Conservation (phyloP, 2,888 invertebrate genomes). For the Prosapia bicincta region DNA sequence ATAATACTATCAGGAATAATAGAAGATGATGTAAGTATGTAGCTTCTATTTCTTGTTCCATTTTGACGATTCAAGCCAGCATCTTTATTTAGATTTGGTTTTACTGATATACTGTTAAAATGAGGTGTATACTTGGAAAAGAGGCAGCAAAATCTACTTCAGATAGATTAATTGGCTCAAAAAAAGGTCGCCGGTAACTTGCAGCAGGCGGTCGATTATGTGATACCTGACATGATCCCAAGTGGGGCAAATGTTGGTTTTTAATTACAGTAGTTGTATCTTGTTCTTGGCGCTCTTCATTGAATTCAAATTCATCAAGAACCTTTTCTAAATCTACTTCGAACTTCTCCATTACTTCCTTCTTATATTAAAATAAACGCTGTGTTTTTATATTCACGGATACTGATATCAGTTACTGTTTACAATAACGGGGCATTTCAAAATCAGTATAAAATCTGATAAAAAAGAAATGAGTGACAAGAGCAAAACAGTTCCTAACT, state of each 20-base stretch:
- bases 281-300: conserved; percentile 50
- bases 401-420: no score
- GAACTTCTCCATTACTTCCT: conserved; percentile 53
- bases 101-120: conserved; percentile 2
- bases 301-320: conserved; percentile 77
- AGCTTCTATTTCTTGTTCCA: neutral
- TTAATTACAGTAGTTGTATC: conserved; percentile 32
- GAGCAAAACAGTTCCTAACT: no score
- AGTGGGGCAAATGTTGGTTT: conserved; percentile 30
- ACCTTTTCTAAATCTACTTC: conserved; percentile 79
- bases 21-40: neutral
- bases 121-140: conserved; percentile 26
- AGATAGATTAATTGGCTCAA: conserved; percentile 42
- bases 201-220: conserved; percentile 35
- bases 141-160: conserved; percentile 42
- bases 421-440: no score
- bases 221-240: conserved; percentile 32
- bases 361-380: no score
- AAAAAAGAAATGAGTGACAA: no score
- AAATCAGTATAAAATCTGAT: no score
- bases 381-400: no score
- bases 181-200: conserved; percentile 40
- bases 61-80: neutral
- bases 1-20: neutral
- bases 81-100: conserved; percentile 4